Percentiles rank a stretch among this genome's conserved stretches.
These are phyloP conservation scores for Lophotis ruficrista DNA, from an alignment of 2,113 vertebrate species.

Conservation along the genomic window DNA sequence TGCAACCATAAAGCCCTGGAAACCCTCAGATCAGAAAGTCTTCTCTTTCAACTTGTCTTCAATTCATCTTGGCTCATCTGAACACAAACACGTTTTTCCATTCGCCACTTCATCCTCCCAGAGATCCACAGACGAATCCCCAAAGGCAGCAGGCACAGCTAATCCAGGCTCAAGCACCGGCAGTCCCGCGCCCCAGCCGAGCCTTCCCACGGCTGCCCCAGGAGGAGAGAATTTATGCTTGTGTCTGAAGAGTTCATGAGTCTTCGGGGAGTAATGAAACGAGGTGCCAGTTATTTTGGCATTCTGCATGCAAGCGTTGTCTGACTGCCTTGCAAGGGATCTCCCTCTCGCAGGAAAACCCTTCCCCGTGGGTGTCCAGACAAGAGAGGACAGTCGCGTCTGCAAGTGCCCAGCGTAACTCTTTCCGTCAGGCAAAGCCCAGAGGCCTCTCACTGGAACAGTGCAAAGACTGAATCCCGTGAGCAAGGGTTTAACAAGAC, in stretches of 20 bases:
- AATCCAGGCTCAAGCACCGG: neutral
- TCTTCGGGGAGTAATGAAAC: neutral
- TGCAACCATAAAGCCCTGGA: neutral
- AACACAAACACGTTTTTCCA: neutral
- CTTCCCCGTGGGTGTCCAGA: neutral
- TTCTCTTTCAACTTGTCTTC: neutral
- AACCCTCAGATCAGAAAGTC: neutral
- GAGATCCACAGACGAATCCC: neutral
- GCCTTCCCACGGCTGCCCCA: neutral
- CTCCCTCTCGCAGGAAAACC: neutral
- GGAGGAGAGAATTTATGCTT: neutral
- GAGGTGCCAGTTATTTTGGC: neutral
- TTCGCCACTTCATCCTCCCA: neutral
- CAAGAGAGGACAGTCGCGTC: neutral
- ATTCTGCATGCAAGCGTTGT: neutral
- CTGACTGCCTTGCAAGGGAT: accelerated
- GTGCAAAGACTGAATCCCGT: neutral
- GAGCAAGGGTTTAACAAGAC: neutral
- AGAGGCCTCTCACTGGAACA: neutral
- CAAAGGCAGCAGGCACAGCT: neutral
- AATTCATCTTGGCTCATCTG: neutral
- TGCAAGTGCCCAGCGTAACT: neutral
- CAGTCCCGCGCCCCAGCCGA: accelerated
- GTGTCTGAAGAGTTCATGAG: neutral
- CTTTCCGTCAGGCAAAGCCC: neutral